A percentile compares a stretch with the other conserved stretches of the same genome.
These are phyloP conservation scores for Grapholita molesta DNA, from an alignment of 1,140 invertebrate genomes.

Conservation along the genomic window DNA sequence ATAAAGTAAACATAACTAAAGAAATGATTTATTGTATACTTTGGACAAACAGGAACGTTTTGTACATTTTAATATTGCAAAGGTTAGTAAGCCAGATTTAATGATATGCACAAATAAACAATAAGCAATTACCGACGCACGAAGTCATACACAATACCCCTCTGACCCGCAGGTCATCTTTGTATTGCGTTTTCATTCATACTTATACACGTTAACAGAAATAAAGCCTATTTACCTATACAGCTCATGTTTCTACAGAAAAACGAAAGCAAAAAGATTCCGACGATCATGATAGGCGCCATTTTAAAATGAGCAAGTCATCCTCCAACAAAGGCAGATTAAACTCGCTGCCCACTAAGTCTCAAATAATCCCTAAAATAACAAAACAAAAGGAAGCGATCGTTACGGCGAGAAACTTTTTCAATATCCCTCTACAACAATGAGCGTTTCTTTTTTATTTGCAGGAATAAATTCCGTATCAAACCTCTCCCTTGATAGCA, in stretches of 20 bases:
- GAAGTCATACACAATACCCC: not conserved
- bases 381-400: slow-evolving; percentile 45
- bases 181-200: slow-evolving; percentile 39
- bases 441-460: slow-evolving; percentile 47
- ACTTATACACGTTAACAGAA: slow-evolving; percentile 42
- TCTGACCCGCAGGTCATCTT: not conserved
- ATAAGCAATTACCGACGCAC: not conserved
- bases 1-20: too few species aligned
- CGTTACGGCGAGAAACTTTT: slow-evolving; percentile 55
- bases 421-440: slow-evolving; percentile 65
- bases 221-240: slow-evolving; percentile 48
- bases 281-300: slow-evolving; percentile 20
- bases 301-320: slow-evolving; percentile 46
- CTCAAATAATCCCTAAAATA: slow-evolving; percentile 51
- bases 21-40: too few species aligned
- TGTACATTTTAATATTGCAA: not conserved
- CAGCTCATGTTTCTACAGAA: slow-evolving; percentile 29
- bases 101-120: not conserved
- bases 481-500: slow-evolving; percentile 37
- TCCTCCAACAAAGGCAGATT: slow-evolving; percentile 41
- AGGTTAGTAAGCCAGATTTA: not conserved
- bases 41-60: too few species aligned
- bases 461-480: slow-evolving; percentile 39
- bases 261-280: slow-evolving; percentile 38
- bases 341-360: slow-evolving; percentile 43